Percentiles rank a stretch among this genome's conserved stretches.
phyloP scores from a whole-genome alignment of 1,140 invertebrate species.

The Solenopsis fugax region DNA sequence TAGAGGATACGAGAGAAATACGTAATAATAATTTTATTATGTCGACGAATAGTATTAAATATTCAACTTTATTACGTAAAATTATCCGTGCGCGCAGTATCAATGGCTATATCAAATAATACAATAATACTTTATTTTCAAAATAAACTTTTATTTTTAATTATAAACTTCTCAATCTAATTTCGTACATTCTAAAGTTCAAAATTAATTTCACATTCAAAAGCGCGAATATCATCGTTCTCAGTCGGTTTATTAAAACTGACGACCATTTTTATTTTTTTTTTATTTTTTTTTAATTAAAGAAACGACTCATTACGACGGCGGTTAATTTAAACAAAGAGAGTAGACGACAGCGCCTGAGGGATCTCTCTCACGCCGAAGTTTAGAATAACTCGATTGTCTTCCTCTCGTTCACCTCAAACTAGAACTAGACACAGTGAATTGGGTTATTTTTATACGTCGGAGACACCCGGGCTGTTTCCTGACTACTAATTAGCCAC shows the following conservation, averaged over 20 bases:
- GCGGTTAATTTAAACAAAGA: conserved; percentile 37
- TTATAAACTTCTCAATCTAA: neutral
- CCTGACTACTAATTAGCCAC: conserved; percentile 22
- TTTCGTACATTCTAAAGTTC: neutral
- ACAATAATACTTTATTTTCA: conserved; percentile 7
- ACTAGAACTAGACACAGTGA: conserved; percentile 58
- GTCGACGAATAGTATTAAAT: conserved; percentile 38
- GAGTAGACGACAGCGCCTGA: conserved; percentile 20
- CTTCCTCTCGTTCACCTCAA: conserved; percentile 49
- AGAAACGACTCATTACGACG: neutral
- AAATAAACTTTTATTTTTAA: neutral
- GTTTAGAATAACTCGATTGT: conserved; percentile 64
- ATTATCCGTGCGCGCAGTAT: conserved; percentile 15
- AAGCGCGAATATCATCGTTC: neutral
- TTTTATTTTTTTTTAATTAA: conserved; percentile 30
- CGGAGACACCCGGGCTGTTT: conserved; percentile 43
- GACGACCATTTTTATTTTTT: neutral
- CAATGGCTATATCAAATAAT: conserved; percentile 9
- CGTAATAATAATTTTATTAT: conserved; percentile 39
- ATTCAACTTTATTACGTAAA: conserved; percentile 14
- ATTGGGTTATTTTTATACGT: conserved; percentile 54
- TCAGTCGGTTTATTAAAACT: neutral
- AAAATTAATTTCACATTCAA: conserved; percentile 15
- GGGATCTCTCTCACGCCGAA: conserved; percentile 9
- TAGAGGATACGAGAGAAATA: conserved; percentile 20